Evolutionary conservation across 2,888 invertebrate species (phyloP).

Genomic region (Drosophila parthenogenetica): DNA sequence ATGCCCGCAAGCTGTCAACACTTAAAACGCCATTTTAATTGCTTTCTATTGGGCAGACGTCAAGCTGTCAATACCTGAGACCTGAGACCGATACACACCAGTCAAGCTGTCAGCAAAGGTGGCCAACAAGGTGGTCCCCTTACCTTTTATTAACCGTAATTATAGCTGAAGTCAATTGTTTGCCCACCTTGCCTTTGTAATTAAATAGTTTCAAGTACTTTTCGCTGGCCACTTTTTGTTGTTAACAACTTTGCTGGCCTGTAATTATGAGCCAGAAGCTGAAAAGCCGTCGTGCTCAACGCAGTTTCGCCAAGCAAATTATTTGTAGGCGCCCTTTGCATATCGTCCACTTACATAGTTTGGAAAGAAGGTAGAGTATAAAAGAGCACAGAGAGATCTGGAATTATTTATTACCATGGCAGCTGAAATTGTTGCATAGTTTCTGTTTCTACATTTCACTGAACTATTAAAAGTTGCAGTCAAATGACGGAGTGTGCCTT

Average conservation of each 20-base stretch:
- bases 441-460: neutral
- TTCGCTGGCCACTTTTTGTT: constrained; percentile 69
- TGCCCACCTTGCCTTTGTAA: constrained; percentile 70
- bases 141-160: constrained; percentile 63
- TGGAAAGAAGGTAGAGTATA: neutral
- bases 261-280: constrained; percentile 60
- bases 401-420: constrained; percentile 12
- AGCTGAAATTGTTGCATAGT: constrained; percentile 37
- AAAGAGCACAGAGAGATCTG: neutral
- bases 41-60: constrained; percentile 44
- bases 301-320: constrained; percentile 29
- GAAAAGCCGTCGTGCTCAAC: constrained; percentile 1
- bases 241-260: constrained; percentile 73
- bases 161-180: constrained; percentile 73
- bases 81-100: constrained; percentile 22
- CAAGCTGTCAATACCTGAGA: constrained; percentile 46
- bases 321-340: constrained; percentile 29
- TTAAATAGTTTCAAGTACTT: constrained; percentile 75
- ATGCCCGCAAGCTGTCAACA: constrained; percentile 35
- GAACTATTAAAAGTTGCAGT: constrained; percentile 8
- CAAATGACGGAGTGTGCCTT: neutral
- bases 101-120: constrained; percentile 45
- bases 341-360: constrained; percentile 28
- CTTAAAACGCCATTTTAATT: constrained; percentile 52
- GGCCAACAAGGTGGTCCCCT: constrained; percentile 13